Evolutionary conservation across 2,113 vertebrate genomes (phyloP).

Genomic region (Aegotheles bennettii): DNA sequence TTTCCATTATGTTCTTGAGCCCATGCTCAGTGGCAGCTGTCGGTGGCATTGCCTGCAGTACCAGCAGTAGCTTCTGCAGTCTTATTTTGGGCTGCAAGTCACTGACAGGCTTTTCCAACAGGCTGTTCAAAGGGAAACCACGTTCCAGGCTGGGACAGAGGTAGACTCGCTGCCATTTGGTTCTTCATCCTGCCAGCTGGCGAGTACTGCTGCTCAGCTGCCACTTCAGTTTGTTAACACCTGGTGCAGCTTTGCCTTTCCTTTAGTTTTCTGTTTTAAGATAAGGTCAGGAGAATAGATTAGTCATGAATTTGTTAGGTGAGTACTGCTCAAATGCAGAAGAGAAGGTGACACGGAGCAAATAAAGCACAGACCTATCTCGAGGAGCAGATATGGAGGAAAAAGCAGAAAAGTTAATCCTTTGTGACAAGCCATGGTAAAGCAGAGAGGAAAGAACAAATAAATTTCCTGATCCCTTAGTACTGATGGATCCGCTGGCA

Average conservation of each 20-base stretch:
- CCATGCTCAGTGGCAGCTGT: not conserved
- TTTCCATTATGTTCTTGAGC: not conserved
- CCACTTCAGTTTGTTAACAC: not conserved
- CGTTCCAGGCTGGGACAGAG: not conserved
- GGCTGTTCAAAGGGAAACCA: not conserved
- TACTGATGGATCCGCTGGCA: not conserved
- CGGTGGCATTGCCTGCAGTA: not conserved
- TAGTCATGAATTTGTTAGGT: not conserved
- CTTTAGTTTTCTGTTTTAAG: not conserved
- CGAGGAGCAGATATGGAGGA: not conserved
- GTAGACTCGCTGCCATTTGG: not conserved
- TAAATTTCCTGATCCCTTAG: not conserved
- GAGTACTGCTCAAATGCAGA: not conserved
- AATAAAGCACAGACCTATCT: not conserved
- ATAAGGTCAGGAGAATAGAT: not conserved
- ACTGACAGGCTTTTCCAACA: not conserved
- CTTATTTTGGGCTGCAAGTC: not conserved
- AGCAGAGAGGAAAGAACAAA: not conserved
- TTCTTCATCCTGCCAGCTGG: not conserved
- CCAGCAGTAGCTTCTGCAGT: not conserved
- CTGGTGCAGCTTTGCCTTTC: not conserved
- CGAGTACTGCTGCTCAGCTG: not conserved
- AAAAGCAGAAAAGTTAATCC: not conserved
- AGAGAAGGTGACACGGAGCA: not conserved
- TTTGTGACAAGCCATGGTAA: not conserved